Conservation (phyloP, 2,797 vertebrate genomes). For the Cuniculus paca region DNA sequence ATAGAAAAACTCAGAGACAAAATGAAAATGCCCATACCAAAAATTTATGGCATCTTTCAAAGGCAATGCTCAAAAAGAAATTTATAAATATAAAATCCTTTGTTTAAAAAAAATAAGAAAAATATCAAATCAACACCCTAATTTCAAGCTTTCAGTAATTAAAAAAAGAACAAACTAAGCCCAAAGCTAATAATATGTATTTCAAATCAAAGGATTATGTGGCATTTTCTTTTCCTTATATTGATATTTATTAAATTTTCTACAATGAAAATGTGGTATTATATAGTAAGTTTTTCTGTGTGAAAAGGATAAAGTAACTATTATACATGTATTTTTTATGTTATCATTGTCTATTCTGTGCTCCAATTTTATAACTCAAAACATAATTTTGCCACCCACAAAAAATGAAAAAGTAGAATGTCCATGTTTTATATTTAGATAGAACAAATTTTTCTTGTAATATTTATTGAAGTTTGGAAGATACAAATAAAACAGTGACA, state of each 20-base stretch:
- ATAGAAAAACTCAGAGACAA: not conserved
- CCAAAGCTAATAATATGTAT: not conserved
- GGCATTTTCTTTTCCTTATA: not conserved
- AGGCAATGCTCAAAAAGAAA: not conserved
- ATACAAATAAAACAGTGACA: not conserved
- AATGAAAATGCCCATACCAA: not conserved
- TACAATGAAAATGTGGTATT: not conserved
- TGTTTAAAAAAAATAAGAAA: not conserved
- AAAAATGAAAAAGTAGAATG: not conserved
- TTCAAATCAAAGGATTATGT: not conserved
- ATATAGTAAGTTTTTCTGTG: not conserved
- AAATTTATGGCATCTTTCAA: not conserved
- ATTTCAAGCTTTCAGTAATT: not conserved
- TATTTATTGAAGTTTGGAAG: not conserved
- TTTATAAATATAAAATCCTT: not conserved
- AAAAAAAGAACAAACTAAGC: constrained; percentile 15
- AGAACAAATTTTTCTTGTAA: constrained; percentile 6
- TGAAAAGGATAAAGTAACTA: constrained; percentile 28
- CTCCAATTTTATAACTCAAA: constrained; percentile 1
- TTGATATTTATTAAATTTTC: not conserved
- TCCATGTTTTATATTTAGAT: constrained; percentile 10
- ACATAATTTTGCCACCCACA: not conserved
- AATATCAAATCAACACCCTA: not conserved
- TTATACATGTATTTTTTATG: not conserved
- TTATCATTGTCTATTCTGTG: constrained; percentile 5